Percentiles rank a stretch among this genome's conserved stretches.
phyloP scores from a whole-genome alignment of 2,888 invertebrate species.

The Aspidiotus rigidus region DNA sequence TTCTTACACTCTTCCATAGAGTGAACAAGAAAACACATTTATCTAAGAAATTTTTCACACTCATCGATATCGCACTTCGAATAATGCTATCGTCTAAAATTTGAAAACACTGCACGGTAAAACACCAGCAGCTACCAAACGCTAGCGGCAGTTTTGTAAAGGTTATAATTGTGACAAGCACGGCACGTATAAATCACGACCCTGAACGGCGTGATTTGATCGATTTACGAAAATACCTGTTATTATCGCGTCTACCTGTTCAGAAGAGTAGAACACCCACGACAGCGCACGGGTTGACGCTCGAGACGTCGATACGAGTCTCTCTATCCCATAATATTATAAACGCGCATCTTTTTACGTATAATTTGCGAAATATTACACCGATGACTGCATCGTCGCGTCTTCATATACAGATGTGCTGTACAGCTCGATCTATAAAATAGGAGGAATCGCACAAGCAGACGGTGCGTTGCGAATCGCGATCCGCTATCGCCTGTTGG shows the following conservation, averaged over 20 bases:
- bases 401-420: neutral
- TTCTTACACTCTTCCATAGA: neutral
- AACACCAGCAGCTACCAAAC: neutral
- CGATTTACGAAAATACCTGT: slow-evolving; percentile 1
- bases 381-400: too few species aligned
- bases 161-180: neutral
- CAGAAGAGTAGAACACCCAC: slow-evolving; percentile 6
- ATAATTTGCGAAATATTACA: neutral
- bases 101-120: neutral
- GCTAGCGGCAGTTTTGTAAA: neutral
- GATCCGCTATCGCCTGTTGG: slow-evolving; percentile 32
- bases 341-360: neutral
- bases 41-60: neutral
- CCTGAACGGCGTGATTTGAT: neutral
- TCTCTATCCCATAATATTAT: neutral
- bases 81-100: neutral
- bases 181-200: neutral
- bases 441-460: neutral
- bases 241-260: neutral
- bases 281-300: neutral
- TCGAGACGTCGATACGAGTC: too few species aligned
- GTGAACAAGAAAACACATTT: too few species aligned
- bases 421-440: neutral
- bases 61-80: too few species aligned
- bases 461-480: slow-evolving; percentile 16